Percentiles rank a stretch among this genome's conserved stretches.
phyloP scores from a whole-genome alignment of 1,140 invertebrate species.

The Pinna nobilis region DNA sequence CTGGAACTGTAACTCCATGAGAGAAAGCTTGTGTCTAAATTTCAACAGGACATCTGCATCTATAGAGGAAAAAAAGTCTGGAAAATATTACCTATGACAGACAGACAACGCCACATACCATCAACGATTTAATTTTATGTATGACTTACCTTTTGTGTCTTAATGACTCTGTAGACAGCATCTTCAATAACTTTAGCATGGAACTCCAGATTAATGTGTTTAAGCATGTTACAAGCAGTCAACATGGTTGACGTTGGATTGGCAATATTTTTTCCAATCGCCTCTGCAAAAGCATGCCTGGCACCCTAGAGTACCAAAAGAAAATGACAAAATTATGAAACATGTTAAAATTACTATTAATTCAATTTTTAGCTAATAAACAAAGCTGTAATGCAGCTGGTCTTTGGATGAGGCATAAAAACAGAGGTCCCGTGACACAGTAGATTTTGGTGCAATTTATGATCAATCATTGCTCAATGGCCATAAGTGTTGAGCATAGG shows the following conservation, averaged over 20 bases:
- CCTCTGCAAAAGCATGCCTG: slow-evolving; percentile 95
- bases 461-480: too few relatives aligned
- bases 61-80: too few relatives aligned
- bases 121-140: neutral
- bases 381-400: too few relatives aligned
- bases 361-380: too few relatives aligned
- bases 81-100: neutral
- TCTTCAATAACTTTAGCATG: slow-evolving; percentile 90
- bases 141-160: slow-evolving; percentile 90
- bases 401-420: too few relatives aligned
- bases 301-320: slow-evolving; percentile 76
- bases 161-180: slow-evolving; percentile 92
- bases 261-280: slow-evolving; percentile 97
- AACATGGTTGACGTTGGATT: slow-evolving; percentile 98
- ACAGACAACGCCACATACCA: neutral
- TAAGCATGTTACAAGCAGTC: slow-evolving; percentile 93
- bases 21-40: too few relatives aligned
- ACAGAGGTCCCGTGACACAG: too few relatives aligned
- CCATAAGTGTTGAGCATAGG: too few relatives aligned
- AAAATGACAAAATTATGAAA: neutral
- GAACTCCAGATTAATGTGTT: slow-evolving; percentile 92
- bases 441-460: too few relatives aligned
- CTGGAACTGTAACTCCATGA: neutral
- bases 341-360: too few relatives aligned
- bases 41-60: too few relatives aligned